Evolutionary conservation across 2,113 vertebrate species (phyloP), one percentile per base, ranked within the genome.

Genomic region (Vulpes lagopus): DNA sequence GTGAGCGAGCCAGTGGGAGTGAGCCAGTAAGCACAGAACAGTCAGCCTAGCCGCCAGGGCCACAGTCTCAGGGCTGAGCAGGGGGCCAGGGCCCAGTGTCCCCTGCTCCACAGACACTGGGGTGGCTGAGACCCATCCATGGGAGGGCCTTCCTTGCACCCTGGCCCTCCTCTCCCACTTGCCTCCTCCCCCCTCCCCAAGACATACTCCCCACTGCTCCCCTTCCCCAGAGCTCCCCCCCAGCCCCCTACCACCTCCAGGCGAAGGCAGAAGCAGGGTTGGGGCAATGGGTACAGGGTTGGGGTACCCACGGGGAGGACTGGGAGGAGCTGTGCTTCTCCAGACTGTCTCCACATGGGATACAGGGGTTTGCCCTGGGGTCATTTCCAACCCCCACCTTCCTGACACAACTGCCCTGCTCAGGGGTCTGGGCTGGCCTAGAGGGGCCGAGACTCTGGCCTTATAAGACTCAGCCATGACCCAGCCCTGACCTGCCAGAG

Each of bases 401-500:
- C 67, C 8, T 35, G 30, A 64, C 0, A 3, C 0, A 22, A 49
- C 49, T 19, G 16, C n/a, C 14, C 15, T 65, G 38, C 27, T 35
- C 60, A 16, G 60, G 49, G 94, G 38, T 57, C 69, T 57, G 27
- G 53, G 35, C 57, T 22, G 12, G 10, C 53, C 30, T 23, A 0
- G 27, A 19, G 53, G 17, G 8, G 16, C 35, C 0, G 38, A 22
- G 80, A 22, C 43, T 23, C 62, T 19, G 53, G 51, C 27, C 22
- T 0, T 0, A 1, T 22, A 10, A 3, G 30, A 43, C 7, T 15
- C 0, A 27, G 65, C 81, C 81, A 38, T 4, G 38, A 27, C 60
- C 8, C 19, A 64, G 62, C 27, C 62, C 30, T 64, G 57, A 20
- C 35, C 32, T 22, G 8, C 11, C 43, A 79, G 59, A 19, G 43